Evolutionary conservation across 92 coral and sea anemone genomes (phyloP), one percentile per base, ranked within the genome.

Genomic region (Epizoanthus ramosus): DNA sequence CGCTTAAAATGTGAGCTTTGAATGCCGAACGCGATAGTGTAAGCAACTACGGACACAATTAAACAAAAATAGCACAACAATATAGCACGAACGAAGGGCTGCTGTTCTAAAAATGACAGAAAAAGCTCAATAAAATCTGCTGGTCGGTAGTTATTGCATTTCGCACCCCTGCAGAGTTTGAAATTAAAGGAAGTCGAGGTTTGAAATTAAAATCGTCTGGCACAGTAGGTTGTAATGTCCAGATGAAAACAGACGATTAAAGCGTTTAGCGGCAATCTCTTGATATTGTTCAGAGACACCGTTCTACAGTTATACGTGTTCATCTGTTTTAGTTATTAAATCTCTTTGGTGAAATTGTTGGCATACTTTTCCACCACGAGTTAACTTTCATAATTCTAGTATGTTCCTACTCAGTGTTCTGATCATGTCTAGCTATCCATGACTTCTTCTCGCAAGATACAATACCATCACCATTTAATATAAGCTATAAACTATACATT

Each of bases 121-220:
- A 77, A 37, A 77, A 63, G 33, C 39, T 77, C 43, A 77, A 77
- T 61, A 61, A 63, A 60, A 77, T 77, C 45, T 41, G 47, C 71
- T 41, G 37, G 71, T 65, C 71, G 82, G 82, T 77, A 41, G 21
- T 16, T 63, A 77, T 35, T 77, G 65, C 47, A 56, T 60, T 41
- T 22, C 59, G 82, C 82, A 60, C 82, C 82, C 82, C 82, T 63
- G 82, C 50, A 69, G 82, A 77, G 82, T 77, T 77, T 77, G 25
- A 77, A 77, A 77, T 77, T 77, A 77, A 77, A 77, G 82, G 82
- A 77, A 77, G 71, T 77, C 41, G 82, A 77, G 82, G 71, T 41
- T 69, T 77, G 82, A 77, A 60, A 77, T 77, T 77, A 77, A 77
- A 77, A 61, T 77, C 71, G 82, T 77, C 82, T 77, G 82, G 71